Base-by-base conservation (phyloP, 2,888 invertebrate genomes). In the Tachina lurida region DNA sequence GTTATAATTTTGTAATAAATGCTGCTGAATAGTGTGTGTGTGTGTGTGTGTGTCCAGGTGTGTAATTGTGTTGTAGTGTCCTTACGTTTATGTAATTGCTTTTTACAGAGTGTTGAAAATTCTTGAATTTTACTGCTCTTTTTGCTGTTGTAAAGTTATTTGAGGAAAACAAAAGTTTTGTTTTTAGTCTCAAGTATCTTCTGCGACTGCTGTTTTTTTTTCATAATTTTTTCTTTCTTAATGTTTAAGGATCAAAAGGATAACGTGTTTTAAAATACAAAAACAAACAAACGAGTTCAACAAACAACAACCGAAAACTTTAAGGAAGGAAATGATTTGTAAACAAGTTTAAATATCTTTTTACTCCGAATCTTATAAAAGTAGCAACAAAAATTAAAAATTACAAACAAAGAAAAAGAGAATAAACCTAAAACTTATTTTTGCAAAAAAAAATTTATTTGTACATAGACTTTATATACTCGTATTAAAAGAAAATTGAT, bases 311-410 rank as follows among this genome's bases (percentile, higher is more conserved):
- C 67, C 54, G 41, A 62, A 73, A 74, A 77, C 49, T 67, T 77
- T 79, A 75, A 83, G 81, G 82, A 85, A 86, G 85, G 79, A 86
- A 86, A 82, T 86, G 67, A 86, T 86, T 86, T 83, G 85, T 76
- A 83, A 83, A 83, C 85, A 83, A 82, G 75, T 85, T 86, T 82
- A 79, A 85, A 79, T 83, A 65, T 83, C 60, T 73, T 58, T 76
- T 74, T 63, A 56, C 62, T 74, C 17, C 49, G 1, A 41, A 45
- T 63, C 17, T 78, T 67, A 19, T 19, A 49, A 39, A 19, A 22
- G 58, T 39, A 65, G 15, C 10, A 84, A 67, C n/a, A 63, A 75
- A 68, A 63, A 41, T n/a, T 45, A n/a, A 65, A 58, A 49, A 60
- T 45, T 68, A 10, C 8, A 58, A 43, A 31, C 73, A 43, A 47